These are phyloP conservation scores for Leptonema lineaticorne DNA, from an alignment of 1,140 invertebrate genomes.

Conservation along the genomic window DNA sequence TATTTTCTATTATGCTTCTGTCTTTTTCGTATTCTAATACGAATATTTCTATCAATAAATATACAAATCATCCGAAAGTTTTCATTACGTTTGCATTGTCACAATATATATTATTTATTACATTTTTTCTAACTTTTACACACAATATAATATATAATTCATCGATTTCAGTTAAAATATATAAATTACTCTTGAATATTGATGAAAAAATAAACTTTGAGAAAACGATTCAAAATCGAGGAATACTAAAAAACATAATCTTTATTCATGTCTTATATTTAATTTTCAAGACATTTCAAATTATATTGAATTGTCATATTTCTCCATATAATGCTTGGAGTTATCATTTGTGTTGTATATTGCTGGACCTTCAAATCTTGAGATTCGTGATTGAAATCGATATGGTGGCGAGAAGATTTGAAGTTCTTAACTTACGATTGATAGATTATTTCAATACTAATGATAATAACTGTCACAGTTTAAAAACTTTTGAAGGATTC, in stretches of 20 bases:
- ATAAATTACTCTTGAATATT: not conserved
- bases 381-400: not conserved
- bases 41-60: not conserved
- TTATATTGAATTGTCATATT: not conserved
- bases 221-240: not conserved
- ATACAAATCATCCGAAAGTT: not conserved
- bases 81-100: not conserved
- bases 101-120: not conserved
- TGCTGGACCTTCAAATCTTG: not conserved
- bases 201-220: not conserved
- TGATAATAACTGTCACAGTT: not conserved
- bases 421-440: not conserved
- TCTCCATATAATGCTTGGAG: not conserved
- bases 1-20: not conserved
- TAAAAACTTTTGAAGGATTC: not conserved
- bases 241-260: not conserved
- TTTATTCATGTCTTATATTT: not conserved
- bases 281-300: not conserved
- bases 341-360: not conserved
- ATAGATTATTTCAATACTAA: not conserved
- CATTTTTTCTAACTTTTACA: not conserved
- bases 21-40: not conserved
- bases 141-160: not conserved
- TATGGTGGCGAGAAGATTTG: not conserved
- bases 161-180: not conserved